Percentiles rank a stretch among this genome's conserved stretches.
phyloP scores from a whole-genome alignment of 2,888 invertebrate species.

The Drosophila suboccidentalis region DNA sequence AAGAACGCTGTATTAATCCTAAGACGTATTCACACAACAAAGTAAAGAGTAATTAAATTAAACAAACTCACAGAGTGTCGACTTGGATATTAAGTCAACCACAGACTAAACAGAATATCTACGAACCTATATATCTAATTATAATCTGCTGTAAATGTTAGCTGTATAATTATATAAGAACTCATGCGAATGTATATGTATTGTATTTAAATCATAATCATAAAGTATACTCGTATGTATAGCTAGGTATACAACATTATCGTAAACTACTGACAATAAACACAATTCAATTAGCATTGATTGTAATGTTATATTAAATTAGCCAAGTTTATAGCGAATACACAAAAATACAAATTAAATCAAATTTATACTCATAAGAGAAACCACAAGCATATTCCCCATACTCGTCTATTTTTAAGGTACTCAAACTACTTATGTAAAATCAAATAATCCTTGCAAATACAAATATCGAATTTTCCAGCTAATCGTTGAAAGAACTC shows the following conservation, averaged over 20 bases:
- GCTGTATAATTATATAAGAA: slow-evolving; percentile 19
- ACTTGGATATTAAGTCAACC: background rate
- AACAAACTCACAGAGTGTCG: background rate
- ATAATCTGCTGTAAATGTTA: slow-evolving; percentile 33
- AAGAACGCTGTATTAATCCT: too few relatives aligned
- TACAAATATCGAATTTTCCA: slow-evolving; percentile 44
- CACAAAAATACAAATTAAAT: slow-evolving; percentile 41
- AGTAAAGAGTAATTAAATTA: background rate
- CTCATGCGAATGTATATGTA: slow-evolving; percentile 21
- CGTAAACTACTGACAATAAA: slow-evolving; percentile 85
- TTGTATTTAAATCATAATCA: slow-evolving; percentile 9
- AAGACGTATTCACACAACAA: background rate
- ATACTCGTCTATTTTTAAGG: slow-evolving; percentile 21
- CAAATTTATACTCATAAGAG: slow-evolving; percentile 57
- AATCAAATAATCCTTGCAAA: slow-evolving; percentile 30
- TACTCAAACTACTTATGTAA: slow-evolving; percentile 19
- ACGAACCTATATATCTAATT: background rate
- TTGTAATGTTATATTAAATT: slow-evolving; percentile 25
- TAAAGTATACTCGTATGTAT: slow-evolving; percentile 16
- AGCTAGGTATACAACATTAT: slow-evolving; percentile 45
- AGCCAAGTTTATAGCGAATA: slow-evolving; percentile 48
- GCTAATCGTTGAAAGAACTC: slow-evolving; percentile 41
- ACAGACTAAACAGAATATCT: background rate
- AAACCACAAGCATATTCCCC: slow-evolving; percentile 17
- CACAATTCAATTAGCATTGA: slow-evolving; percentile 82